phyloP scores from a whole-genome alignment of 2,888 invertebrate genomes.

The Hydriomena furcata region DNA sequence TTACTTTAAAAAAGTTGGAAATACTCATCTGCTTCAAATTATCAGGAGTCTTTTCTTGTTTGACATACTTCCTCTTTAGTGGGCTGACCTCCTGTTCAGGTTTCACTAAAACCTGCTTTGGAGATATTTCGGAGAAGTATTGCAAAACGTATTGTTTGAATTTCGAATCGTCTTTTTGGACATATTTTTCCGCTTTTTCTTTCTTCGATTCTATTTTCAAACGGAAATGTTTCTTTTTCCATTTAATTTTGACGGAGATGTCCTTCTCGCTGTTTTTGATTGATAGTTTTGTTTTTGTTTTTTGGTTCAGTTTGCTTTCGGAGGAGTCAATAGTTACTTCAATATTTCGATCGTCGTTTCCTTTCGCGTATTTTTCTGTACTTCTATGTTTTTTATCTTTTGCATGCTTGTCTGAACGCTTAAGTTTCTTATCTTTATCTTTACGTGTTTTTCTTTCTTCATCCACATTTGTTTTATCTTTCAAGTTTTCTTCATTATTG shows the following conservation, averaged over 20 bases:
- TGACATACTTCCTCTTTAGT: slow-evolving; percentile 48
- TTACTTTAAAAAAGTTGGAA: slow-evolving; percentile 58
- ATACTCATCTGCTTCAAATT: slow-evolving; percentile 64
- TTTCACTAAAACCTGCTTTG: slow-evolving; percentile 42
- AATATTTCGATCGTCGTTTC: slow-evolving; percentile 22
- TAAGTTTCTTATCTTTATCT: background rate
- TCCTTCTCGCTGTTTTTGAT: slow-evolving; percentile 41
- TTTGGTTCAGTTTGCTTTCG: slow-evolving; percentile 19
- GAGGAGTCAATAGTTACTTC: slow-evolving; percentile 31
- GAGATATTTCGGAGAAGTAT: slow-evolving; percentile 39
- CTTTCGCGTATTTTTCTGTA: background rate
- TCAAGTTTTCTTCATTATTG: background rate
- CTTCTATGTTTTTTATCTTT: slow-evolving; percentile 9
- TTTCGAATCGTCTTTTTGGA: slow-evolving; percentile 25
- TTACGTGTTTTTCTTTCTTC: background rate
- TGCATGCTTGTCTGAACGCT: background rate
- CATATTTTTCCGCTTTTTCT: slow-evolving; percentile 17
- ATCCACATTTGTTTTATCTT: background rate
- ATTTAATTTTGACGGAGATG: slow-evolving; percentile 59
- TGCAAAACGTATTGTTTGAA: slow-evolving; percentile 62
- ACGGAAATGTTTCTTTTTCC: slow-evolving; percentile 47
- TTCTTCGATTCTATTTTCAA: slow-evolving; percentile 47
- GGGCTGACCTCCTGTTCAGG: slow-evolving; percentile 49
- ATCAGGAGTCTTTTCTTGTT: slow-evolving; percentile 51
- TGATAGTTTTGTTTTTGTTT: slow-evolving; percentile 38